phyloP scores from a whole-genome alignment of 2,797 vertebrate genomes.

The Pteronotus mesoamericanus region DNA sequence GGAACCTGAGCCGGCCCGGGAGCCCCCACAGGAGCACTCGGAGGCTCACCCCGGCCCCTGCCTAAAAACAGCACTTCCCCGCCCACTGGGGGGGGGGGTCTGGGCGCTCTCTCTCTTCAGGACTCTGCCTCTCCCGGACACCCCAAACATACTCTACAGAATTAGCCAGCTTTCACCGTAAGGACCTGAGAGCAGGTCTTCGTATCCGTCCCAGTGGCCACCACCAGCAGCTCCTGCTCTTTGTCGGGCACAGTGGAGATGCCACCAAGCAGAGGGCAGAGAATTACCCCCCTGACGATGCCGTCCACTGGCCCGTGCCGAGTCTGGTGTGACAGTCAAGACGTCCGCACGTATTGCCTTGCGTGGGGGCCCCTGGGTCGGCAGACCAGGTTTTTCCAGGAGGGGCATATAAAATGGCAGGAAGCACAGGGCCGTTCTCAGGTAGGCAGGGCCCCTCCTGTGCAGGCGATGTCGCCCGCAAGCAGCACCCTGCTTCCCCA shows the following conservation, averaged over 20 bases:
- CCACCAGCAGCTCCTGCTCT: not conserved
- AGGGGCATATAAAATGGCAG: not conserved
- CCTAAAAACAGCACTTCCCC: not conserved
- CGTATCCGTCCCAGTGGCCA: not conserved
- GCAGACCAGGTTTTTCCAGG: not conserved
- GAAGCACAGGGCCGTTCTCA: not conserved
- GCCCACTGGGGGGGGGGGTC: not conserved
- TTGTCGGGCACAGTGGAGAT: not conserved
- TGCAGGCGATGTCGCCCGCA: not conserved
- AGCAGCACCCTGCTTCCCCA: fast-evolving
- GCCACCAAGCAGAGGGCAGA: not conserved
- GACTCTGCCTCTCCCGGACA: not conserved
- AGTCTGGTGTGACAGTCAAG: not conserved
- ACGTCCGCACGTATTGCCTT: not conserved
- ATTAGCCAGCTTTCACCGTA: not conserved
- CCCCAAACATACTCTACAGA: not conserved
- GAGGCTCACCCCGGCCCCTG: not conserved
- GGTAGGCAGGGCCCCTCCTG: not conserved
- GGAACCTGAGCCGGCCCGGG: not conserved
- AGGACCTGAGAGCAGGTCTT: not conserved
- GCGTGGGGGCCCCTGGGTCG: not conserved
- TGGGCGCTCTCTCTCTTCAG: not conserved
- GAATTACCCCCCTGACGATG: not conserved
- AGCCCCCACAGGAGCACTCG: not conserved
- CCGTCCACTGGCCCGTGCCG: not conserved